Conservation (phyloP, 2,888 invertebrate species). For the Cantharis rustica region DNA sequence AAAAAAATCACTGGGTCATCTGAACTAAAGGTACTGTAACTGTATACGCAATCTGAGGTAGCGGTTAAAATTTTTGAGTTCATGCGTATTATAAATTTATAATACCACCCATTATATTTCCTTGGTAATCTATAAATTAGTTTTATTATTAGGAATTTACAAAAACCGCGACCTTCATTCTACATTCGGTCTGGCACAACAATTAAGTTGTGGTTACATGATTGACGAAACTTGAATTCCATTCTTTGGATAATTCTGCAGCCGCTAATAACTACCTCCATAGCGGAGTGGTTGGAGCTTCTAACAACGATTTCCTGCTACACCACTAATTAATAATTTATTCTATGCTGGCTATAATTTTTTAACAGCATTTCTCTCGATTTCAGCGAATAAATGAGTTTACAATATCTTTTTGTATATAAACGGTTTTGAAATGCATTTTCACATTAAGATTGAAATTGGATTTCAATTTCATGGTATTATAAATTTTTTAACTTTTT, state of each 20-base stretch:
- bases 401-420: not conserved
- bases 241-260: not conserved
- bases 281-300: not conserved
- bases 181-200: slow-evolving; percentile 3
- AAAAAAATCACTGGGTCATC: slow-evolving; percentile 8
- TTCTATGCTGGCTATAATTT: not conserved
- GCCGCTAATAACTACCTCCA: not conserved
- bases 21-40: slow-evolving; percentile 12
- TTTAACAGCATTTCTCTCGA: not conserved
- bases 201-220: not conserved
- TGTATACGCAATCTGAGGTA: slow-evolving; percentile 23
- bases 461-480: not conserved
- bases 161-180: slow-evolving; percentile 16
- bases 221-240: not conserved
- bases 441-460: not conserved
- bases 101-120: slow-evolving; percentile 20
- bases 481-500: not conserved
- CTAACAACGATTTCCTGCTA: not conserved
- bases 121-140: slow-evolving; percentile 12
- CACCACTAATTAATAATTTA: not conserved
- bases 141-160: slow-evolving; percentile 7
- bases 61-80: slow-evolving; percentile 25
- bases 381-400: not conserved
- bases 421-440: not conserved
- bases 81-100: slow-evolving; percentile 23